These are phyloP conservation scores for Anguilla megastoma DNA, from an alignment of 2,797 vertebrate genomes.

Conservation along the genomic window DNA sequence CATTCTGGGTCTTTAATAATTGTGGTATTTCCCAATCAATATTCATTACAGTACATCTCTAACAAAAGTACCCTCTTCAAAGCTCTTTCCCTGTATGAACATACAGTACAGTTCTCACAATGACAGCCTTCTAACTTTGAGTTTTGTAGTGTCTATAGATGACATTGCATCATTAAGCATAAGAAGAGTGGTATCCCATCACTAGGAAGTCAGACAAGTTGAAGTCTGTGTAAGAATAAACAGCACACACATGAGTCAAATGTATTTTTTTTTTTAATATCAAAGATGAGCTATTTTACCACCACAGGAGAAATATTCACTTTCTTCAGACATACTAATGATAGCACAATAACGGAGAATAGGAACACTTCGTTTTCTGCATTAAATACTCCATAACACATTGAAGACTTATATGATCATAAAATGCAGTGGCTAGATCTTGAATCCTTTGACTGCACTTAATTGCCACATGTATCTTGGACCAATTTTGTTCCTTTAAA, in stretches of 20 bases:
- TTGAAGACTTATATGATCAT: not conserved
- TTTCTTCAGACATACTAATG: not conserved
- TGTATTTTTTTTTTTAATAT: not conserved
- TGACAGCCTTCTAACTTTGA: not conserved
- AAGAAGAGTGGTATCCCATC: not conserved
- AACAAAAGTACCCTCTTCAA: constrained; percentile 1
- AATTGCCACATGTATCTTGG: not conserved
- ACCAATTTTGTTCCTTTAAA: not conserved
- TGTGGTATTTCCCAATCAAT: constrained; percentile 20
- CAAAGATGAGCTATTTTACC: not conserved
- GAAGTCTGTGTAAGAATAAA: not conserved
- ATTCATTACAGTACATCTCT: not conserved
- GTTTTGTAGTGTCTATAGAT: not conserved
- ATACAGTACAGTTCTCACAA: not conserved
- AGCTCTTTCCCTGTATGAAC: constrained; percentile 5
- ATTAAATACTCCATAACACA: not conserved
- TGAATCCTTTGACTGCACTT: not conserved
- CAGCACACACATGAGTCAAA: not conserved
- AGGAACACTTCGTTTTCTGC: not conserved
- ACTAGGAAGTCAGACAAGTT: not conserved
- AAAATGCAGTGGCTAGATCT: not conserved
- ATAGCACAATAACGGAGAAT: not conserved
- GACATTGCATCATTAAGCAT: not conserved
- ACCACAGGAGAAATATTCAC: not conserved
- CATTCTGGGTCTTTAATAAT: not conserved